Conservation (phyloP, 2,797 vertebrate species). For the Neostethus bicornis region DNA sequence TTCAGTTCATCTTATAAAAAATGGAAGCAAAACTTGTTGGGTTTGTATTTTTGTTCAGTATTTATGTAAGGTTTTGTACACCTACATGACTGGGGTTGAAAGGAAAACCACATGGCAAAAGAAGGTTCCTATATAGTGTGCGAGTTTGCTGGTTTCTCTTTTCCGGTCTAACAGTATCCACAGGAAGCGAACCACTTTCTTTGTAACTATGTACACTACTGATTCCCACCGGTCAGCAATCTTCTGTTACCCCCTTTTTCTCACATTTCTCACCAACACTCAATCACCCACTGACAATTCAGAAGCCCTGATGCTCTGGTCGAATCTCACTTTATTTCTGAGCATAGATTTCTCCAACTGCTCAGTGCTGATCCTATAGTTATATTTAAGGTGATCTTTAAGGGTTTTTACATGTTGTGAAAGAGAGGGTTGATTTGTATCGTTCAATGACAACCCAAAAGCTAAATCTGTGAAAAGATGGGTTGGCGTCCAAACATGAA, state of each 20-base stretch:
- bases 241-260: constrained; percentile 1
- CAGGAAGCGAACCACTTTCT: neutral
- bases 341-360: neutral
- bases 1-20: too few species aligned
- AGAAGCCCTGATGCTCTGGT: neutral
- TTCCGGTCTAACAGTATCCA: neutral
- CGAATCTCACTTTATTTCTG: neutral
- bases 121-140: too few species aligned
- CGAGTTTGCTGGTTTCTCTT: neutral
- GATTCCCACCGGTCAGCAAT: neutral
- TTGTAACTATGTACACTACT: neutral
- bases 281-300: neutral
- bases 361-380: neutral
- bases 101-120: too few species aligned
- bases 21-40: too few species aligned
- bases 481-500: constrained; percentile 3
- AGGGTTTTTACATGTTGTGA: constrained; percentile 4
- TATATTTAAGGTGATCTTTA: neutral
- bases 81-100: too few species aligned
- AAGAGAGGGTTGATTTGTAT: neutral
- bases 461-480: neutral
- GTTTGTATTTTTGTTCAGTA: too few species aligned
- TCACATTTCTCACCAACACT: neutral
- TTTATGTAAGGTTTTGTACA: too few species aligned
- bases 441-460: neutral